phyloP scores from a whole-genome alignment of 2,797 vertebrate species.

The Hydrolagus colliei region DNA sequence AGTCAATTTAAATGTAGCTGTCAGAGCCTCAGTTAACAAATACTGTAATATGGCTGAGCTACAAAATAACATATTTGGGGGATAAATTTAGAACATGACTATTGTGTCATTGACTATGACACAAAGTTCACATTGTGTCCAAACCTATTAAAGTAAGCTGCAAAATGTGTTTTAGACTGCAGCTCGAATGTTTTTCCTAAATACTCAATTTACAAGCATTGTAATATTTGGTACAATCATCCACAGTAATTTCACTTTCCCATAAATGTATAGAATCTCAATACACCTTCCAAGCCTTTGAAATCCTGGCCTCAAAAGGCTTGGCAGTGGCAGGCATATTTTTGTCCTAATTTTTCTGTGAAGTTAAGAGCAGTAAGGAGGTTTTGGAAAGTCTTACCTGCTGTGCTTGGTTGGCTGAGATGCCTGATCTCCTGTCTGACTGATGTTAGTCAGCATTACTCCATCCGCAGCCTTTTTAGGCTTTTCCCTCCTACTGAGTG shows the following conservation, averaged over 20 bases:
- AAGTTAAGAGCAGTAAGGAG: neutral
- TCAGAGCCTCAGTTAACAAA: neutral
- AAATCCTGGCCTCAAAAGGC: neutral
- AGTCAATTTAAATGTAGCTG: neutral
- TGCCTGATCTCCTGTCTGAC: slow-evolving; percentile 69
- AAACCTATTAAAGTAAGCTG: neutral
- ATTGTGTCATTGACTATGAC: too few relatives aligned
- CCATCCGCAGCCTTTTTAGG: slow-evolving; percentile 77
- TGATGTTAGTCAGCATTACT: slow-evolving; percentile 85
- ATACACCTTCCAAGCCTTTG: neutral
- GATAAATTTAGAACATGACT: too few relatives aligned
- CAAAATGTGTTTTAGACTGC: neutral
- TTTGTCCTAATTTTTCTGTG: neutral
- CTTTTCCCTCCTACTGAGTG: slow-evolving; percentile 83
- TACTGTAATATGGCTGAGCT: too few relatives aligned
- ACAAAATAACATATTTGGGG: too few relatives aligned
- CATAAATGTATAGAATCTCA: neutral
- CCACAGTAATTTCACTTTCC: neutral
- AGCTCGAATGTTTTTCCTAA: neutral
- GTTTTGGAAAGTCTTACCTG: slow-evolving; percentile 57
- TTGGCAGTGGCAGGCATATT: neutral
- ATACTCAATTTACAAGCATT: neutral
- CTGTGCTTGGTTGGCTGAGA: slow-evolving; percentile 61
- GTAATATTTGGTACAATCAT: neutral
- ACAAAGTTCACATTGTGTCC: neutral